Percentiles rank a stretch among this genome's conserved stretches.
Conservation (phyloP, 2,888 invertebrate genomes). For the Trilocha varians region DNA sequence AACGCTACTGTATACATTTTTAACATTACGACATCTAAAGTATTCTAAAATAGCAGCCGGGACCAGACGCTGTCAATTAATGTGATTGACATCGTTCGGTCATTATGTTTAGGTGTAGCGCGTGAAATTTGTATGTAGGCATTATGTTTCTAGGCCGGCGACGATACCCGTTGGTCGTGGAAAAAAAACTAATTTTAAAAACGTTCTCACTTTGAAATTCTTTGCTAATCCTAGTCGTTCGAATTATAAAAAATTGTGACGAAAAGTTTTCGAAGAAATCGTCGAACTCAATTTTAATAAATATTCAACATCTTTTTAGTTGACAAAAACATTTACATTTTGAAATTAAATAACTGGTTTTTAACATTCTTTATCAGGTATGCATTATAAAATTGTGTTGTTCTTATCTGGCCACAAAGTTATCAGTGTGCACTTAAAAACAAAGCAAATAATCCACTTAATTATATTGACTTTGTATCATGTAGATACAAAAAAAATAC, state of each 20-base stretch:
- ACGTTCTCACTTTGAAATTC: not conserved
- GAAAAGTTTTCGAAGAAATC: too few relatives aligned
- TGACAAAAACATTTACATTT: too few relatives aligned
- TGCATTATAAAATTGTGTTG: too few relatives aligned
- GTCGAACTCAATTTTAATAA: too few relatives aligned
- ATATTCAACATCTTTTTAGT: too few relatives aligned
- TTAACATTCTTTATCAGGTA: too few relatives aligned
- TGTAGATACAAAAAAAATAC: too few relatives aligned
- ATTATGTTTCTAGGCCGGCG: conserved; percentile 28
- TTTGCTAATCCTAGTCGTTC: not conserved
- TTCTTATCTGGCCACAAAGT: too few relatives aligned
- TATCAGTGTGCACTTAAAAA: not conserved
- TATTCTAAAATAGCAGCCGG: conserved; percentile 22
- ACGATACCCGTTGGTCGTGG: not conserved
- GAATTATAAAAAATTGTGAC: not conserved
- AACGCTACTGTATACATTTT: conserved; percentile 4
- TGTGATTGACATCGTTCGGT: conserved; percentile 65
- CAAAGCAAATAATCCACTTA: not conserved
- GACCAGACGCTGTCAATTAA: conserved; percentile 60
- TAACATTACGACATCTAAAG: conserved; percentile 15
- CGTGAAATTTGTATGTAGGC: conserved; percentile 15
- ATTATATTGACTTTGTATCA: not conserved
- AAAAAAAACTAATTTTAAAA: not conserved
- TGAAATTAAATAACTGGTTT: too few relatives aligned
- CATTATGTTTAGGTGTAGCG: conserved; percentile 40